phyloP scores from a whole-genome alignment of 2,888 invertebrate species.

The Embidobia sp. region DNA sequence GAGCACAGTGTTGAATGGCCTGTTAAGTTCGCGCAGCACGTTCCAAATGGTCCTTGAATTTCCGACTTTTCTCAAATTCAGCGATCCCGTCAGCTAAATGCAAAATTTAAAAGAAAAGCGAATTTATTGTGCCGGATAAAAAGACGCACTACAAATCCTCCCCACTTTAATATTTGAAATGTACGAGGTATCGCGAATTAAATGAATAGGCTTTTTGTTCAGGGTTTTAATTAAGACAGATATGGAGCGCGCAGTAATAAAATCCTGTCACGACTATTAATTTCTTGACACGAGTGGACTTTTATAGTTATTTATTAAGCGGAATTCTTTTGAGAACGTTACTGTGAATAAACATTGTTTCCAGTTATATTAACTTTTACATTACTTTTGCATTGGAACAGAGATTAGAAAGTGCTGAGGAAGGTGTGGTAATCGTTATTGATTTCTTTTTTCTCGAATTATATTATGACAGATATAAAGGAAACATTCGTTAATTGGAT shows the following conservation, averaged over 20 bases:
- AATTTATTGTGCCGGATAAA: constrained; percentile 23
- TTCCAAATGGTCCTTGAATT: constrained; percentile 39
- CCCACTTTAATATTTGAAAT: constrained; percentile 25
- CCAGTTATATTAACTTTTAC: neutral
- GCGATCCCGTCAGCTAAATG: constrained; percentile 5
- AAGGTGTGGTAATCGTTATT: constrained; percentile 25
- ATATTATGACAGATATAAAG: neutral
- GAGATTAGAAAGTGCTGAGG: neutral
- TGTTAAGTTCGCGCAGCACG: constrained; percentile 28
- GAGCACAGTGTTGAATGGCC: constrained; percentile 30
- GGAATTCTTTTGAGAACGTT: neutral
- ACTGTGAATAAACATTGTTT: neutral
- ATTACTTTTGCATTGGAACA: constrained; percentile 10
- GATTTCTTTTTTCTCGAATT: constrained; percentile 14
- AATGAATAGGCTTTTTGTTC: constrained; percentile 31
- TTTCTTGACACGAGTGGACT: constrained; percentile 6
- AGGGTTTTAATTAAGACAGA: constrained; percentile 27
- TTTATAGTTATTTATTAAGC: constrained; percentile 7
- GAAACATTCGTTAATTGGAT: too few species aligned
- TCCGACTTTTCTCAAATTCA: constrained; percentile 25
- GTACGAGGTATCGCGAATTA: constrained; percentile 20
- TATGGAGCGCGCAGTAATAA: constrained; percentile 8
- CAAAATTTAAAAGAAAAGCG: constrained; percentile 38
- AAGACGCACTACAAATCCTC: constrained; percentile 17
- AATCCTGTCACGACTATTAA: constrained; percentile 19